Conservation (phyloP, 2,113 vertebrate species). For the Leptobrachium ailaonicum region DNA sequence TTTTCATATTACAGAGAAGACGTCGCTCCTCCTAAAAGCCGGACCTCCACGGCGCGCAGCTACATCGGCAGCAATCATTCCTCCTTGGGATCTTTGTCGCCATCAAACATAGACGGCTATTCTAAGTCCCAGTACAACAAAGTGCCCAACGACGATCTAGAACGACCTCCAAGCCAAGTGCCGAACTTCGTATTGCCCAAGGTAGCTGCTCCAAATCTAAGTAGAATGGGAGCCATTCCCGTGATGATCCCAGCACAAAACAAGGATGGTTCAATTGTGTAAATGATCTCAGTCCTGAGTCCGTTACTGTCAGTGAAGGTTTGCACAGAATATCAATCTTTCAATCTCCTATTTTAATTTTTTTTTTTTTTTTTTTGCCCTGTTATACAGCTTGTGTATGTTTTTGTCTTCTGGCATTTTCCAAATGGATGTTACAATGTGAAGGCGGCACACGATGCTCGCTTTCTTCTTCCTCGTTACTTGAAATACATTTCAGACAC, state of each 20-base stretch:
- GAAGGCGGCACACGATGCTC: too few species aligned
- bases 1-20: slow-evolving; percentile 78
- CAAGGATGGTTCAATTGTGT: slow-evolving; percentile 96
- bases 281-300: slow-evolving; percentile 52
- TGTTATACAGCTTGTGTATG: too few species aligned
- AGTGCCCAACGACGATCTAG: slow-evolving; percentile 88
- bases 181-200: slow-evolving; percentile 73
- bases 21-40: slow-evolving; percentile 92
- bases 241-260: slow-evolving; percentile 98
- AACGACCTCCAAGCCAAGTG: slow-evolving; percentile 74
- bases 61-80: slow-evolving; percentile 94
- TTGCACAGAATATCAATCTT: background rate
- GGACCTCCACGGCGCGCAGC: slow-evolving; percentile 89
- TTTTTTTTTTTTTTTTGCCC: background rate
- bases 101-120: slow-evolving; percentile 94
- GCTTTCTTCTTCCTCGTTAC: too few species aligned
- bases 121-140: slow-evolving; percentile 89
- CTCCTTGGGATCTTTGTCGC: slow-evolving; percentile 95
- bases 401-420: background rate
- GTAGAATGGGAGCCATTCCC: slow-evolving; percentile 93
- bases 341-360: too few species aligned
- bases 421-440: too few species aligned
- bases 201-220: slow-evolving; percentile 91
- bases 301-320: background rate
- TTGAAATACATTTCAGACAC: too few species aligned